These are phyloP conservation scores for Apostichopus japonicus DNA, from an alignment of 35 echinoderm and acorn worm genomes.

Conservation along the genomic window DNA sequence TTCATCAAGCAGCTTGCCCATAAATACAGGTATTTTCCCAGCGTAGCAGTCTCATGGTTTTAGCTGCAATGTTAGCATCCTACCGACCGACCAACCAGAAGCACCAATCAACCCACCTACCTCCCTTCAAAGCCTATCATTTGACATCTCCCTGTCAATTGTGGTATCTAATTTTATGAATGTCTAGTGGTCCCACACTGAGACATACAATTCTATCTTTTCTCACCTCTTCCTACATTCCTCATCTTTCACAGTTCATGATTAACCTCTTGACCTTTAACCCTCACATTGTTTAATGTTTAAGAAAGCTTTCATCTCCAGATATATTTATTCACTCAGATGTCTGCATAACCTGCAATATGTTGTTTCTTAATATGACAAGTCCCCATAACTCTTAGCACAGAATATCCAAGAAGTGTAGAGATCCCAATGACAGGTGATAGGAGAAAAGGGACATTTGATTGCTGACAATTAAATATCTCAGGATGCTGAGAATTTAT, in stretches of 20 bases:
- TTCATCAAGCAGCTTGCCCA: too few relatives aligned
- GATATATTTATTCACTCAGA: slow-evolving; percentile 23
- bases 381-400: background rate
- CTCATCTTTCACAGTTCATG: slow-evolving; percentile 48
- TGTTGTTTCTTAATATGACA: background rate
- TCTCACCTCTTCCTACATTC: slow-evolving; percentile 28
- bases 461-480: slow-evolving; percentile 10
- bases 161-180: background rate
- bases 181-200: background rate
- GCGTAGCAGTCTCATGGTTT: too few relatives aligned
- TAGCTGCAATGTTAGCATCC: too few relatives aligned
- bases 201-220: background rate
- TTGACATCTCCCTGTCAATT: background rate
- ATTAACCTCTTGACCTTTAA: slow-evolving; percentile 37
- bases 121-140: too few relatives aligned
- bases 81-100: too few relatives aligned
- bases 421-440: background rate
- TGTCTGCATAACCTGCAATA: slow-evolving; percentile 21
- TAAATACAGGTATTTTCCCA: too few relatives aligned
- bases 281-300: slow-evolving; percentile 42
- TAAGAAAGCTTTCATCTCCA: background rate
- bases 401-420: background rate
- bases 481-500: background rate
- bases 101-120: too few relatives aligned
- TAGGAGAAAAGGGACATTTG: background rate